Percentiles rank a stretch among this genome's conserved stretches.
Conservation (phyloP, 2,888 invertebrate species). For the Leucophora obtusa region DNA sequence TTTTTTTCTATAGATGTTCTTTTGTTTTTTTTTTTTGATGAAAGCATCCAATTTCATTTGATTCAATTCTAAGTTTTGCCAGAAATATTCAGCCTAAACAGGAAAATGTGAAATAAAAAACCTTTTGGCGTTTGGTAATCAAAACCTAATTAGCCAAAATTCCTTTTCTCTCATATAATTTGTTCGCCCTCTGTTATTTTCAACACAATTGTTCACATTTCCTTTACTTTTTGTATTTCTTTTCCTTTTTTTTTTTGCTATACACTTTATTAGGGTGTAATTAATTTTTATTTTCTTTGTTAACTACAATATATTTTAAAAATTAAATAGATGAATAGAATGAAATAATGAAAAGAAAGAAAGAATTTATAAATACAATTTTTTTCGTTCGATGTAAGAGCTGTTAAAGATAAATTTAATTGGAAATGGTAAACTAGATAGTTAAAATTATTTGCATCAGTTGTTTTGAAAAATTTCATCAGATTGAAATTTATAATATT, state of each 20-base stretch:
- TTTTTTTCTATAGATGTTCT: background rate
- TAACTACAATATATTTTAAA: conserved; percentile 13
- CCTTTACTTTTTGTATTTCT: background rate
- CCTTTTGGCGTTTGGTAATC: conserved; percentile 33
- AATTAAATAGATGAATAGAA: background rate
- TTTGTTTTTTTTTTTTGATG: background rate
- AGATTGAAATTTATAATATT: too few relatives aligned
- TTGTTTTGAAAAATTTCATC: too few relatives aligned
- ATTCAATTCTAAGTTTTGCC: background rate
- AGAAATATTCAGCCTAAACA: background rate
- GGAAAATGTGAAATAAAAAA: background rate
- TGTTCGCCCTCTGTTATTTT: background rate
- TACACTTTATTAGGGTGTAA: conserved; percentile 45
- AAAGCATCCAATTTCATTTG: background rate
- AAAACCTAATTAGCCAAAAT: conserved; percentile 45
- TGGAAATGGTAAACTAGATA: too few relatives aligned
- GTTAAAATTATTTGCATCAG: too few relatives aligned
- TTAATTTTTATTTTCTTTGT: conserved; percentile 44
- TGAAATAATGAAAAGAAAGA: too few relatives aligned
- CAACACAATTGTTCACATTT: too few relatives aligned
- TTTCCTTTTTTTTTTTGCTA: background rate
- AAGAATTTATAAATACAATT: too few relatives aligned
- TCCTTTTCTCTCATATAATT: background rate
- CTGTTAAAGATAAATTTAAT: too few relatives aligned
- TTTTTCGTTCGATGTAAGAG: too few relatives aligned